Conservation (phyloP, 2,113 vertebrate genomes). For the Origma solitaria region DNA sequence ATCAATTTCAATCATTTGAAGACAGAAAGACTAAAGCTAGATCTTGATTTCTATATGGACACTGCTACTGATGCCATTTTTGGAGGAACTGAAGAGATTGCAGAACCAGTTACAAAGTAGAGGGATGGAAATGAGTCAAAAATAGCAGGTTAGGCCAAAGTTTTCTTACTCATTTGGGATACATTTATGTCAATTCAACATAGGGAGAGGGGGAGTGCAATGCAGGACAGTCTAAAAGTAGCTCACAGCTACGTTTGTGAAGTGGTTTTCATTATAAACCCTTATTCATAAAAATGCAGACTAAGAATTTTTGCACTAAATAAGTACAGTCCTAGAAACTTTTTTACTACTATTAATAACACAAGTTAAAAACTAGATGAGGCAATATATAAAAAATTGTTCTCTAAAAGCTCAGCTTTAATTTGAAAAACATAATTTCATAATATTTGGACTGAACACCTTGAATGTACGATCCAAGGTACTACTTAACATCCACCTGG, state of each 20-base stretch:
- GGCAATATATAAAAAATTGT: neutral
- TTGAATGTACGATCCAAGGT: neutral
- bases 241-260: neutral
- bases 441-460: neutral
- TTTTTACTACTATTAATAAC: neutral
- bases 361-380: neutral
- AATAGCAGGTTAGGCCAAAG: neutral
- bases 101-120: neutral
- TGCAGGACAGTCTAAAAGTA: neutral
- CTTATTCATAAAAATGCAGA: neutral
- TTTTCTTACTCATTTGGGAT: neutral
- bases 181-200: neutral
- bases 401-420: neutral
- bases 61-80: neutral
- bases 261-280: neutral
- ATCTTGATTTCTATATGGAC: neutral
- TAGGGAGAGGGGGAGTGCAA: neutral
- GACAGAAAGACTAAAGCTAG: neutral
- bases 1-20: neutral
- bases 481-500: neutral
- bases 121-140: neutral
- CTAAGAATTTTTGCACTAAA: neutral
- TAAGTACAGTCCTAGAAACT: neutral
- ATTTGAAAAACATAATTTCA: neutral
- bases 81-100: neutral